These are phyloP conservation scores for Meghimatium bilineatum DNA, from an alignment of 2,888 invertebrate genomes.

Conservation along the genomic window DNA sequence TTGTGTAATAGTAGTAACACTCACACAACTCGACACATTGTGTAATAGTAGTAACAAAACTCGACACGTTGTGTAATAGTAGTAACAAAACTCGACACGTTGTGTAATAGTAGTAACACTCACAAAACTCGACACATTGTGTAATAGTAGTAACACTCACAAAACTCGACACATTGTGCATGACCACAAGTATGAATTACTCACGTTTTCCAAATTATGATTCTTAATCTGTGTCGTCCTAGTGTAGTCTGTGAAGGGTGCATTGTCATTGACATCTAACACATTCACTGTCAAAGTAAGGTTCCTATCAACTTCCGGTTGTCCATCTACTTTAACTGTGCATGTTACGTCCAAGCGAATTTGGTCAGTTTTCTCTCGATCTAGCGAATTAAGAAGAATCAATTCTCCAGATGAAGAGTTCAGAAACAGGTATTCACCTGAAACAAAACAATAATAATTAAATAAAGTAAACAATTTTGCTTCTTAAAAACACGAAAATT, in stretches of 20 bases:
- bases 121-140: no score
- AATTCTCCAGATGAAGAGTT: constrained; percentile 12
- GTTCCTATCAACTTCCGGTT: neutral
- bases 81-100: no score
- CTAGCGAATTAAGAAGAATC: neutral
- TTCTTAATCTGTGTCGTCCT: neutral
- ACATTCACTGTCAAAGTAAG: neutral
- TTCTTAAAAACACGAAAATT: no score
- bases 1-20: no score
- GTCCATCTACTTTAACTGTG: neutral
- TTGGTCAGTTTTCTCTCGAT: neutral
- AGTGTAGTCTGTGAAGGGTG: neutral
- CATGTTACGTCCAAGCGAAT: neutral
- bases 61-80: no score
- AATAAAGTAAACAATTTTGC: neutral
- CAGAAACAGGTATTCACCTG: neutral
- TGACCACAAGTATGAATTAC: neutral
- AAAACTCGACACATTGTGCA: no score
- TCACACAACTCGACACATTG: no score
- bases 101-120: no score
- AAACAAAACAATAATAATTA: neutral
- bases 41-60: no score
- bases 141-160: no score
- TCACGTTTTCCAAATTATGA: neutral
- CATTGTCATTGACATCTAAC: neutral